Base-by-base conservation (phyloP, 2,888 invertebrate species). In the Chrysolina oricalcia region DNA sequence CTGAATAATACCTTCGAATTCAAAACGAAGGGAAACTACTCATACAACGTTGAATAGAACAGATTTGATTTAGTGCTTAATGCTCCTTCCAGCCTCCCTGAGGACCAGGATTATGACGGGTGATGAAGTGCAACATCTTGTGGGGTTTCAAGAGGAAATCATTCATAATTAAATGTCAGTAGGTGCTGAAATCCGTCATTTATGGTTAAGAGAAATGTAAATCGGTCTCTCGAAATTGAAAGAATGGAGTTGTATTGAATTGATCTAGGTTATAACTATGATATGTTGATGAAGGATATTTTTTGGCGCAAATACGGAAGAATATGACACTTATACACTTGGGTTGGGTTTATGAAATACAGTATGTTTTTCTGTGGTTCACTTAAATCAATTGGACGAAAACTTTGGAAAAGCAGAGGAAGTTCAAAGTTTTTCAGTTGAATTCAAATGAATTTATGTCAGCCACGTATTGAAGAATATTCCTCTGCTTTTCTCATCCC, bases 101-200 rank as follows among this genome's bases (percentile, higher is more conserved):
- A 53, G 53, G 53, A 53, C 53, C 23, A 11, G 13, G 21, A 53
- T 53, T 21, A 53, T 53, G 53, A 53, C 53, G 53, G 53, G 53
- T 53, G 53, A 53, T 53, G 53, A 53, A 53, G 53, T 53, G 53
- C 53, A 53, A 53, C 53, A 53, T 53, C 53, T 53, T 53, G 19
- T 21, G 23, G 53, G 21, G 53, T 21, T 53, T 53, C 50, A 11
- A 21, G 13, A 15, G 53, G 53, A 23, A 53, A 53, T 53, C 53
- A 53, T 53, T 53, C 23, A 53, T 53, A 23, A 53, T 53, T 53
- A 21, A 53, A 53, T 53, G 53, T 53, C 53, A 53, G 53, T 53
- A 19, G 13, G 23, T 53, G 53, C 13, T 21, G 53, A 21, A 53
- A 13, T 53, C 13, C 21, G 21, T 53, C 53, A 53, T 53, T 53